phyloP scores from a whole-genome alignment of 2,113 vertebrate genomes.

The Catagonus wagneri region DNA sequence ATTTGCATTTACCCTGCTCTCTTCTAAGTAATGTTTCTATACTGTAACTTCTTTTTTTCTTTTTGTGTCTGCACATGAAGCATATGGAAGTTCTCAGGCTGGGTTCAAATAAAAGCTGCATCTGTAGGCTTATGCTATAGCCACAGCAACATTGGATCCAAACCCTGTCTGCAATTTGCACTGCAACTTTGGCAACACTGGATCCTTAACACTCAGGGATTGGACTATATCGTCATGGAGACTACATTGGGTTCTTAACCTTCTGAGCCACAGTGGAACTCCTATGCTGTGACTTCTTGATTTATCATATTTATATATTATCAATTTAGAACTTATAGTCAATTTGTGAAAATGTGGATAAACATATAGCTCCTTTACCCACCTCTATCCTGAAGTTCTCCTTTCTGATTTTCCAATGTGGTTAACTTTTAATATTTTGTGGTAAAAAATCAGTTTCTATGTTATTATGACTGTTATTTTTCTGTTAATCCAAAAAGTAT shows the following conservation, averaged over 20 bases:
- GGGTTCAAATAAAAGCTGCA: too few relatives aligned
- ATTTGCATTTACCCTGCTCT: neutral
- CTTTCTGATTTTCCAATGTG: neutral
- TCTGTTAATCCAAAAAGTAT: neutral
- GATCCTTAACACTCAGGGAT: too few relatives aligned
- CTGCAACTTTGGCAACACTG: too few relatives aligned
- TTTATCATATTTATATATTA: neutral
- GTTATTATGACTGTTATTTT: neutral
- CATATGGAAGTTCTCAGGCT: too few relatives aligned
- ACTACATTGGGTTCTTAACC: too few relatives aligned
- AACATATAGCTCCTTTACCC: neutral
- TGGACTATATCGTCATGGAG: too few relatives aligned
- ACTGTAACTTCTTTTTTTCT: neutral
- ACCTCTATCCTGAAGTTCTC: neutral
- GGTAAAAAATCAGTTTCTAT: neutral
- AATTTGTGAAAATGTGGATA: neutral
- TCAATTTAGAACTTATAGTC: neutral
- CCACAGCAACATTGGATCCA: too few relatives aligned
- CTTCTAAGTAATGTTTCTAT: neutral
- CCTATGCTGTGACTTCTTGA: neutral
- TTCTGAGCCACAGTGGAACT: neutral
- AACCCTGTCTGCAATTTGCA: too few relatives aligned
- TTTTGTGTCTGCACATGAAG: too few relatives aligned
- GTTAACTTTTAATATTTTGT: neutral
- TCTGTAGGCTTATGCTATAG: too few relatives aligned